Evolutionary conservation across 2,888 invertebrate species (phyloP).

Genomic region (Apotomis turbidana): DNA sequence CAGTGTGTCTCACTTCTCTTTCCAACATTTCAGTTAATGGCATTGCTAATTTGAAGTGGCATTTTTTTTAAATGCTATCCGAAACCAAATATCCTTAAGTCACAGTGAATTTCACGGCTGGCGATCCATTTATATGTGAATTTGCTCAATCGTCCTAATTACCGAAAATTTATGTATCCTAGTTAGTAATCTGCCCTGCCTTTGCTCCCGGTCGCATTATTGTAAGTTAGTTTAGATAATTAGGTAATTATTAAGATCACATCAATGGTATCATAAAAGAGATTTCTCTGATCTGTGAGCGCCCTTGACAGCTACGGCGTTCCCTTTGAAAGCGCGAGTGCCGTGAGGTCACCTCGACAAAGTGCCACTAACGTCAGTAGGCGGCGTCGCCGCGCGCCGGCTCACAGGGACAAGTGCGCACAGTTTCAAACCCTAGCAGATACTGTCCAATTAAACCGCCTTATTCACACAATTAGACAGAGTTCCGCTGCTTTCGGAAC

Average conservation of each 20-base stretch:
- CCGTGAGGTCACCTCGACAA: neutral
- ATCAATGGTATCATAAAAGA: neutral
- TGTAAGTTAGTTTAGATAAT: too few relatives aligned
- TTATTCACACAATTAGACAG: neutral
- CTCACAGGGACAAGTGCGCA: neutral
- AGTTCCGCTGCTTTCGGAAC: too few relatives aligned
- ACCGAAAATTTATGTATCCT: too few relatives aligned
- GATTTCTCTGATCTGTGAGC: neutral
- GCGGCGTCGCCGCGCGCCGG: conserved; percentile 5
- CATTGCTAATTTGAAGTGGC: too few relatives aligned
- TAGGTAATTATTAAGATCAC: too few relatives aligned
- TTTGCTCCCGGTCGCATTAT: too few relatives aligned
- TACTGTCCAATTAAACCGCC: conserved; percentile 13
- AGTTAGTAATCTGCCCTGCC: too few relatives aligned
- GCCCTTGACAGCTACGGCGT: neutral
- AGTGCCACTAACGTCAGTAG: conserved; percentile 19
- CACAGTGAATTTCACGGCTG: too few relatives aligned
- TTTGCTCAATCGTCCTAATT: too few relatives aligned
- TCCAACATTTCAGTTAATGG: neutral
- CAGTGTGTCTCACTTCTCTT: neutral
- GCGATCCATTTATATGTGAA: too few relatives aligned
- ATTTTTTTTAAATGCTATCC: too few relatives aligned
- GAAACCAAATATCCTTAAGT: too few relatives aligned
- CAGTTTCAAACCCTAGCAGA: neutral
- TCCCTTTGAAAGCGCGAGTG: conserved; percentile 3